Base-by-base conservation (phyloP, 2,888 invertebrate species). In the Mycalesis mineus region DNA sequence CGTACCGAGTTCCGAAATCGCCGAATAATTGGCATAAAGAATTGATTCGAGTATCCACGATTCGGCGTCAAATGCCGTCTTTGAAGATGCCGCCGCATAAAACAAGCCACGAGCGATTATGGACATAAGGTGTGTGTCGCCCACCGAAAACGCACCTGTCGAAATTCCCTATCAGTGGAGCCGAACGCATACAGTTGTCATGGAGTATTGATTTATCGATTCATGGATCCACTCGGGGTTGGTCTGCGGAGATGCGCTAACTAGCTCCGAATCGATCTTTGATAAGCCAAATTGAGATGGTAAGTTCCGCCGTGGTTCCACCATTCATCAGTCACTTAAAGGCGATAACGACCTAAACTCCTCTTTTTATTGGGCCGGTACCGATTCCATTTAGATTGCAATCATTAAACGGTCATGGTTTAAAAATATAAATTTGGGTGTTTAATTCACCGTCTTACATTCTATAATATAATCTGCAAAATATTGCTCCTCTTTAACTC, bases 261-360 rank as follows among this genome's bases (percentile, higher is more conserved):
- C 88, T 88, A 87, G 87, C 85, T 78, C 75, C 74, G 83, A 84
- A 82, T 76, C 75, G 84, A 84, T 86, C 76, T 66, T 53, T 69
- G 87, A 88, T 88, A 89, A 84, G 76, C 88, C 85, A 79, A 88
- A 88, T 87, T 87, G 86, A 88, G 88, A 84, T 78, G 82, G 80
- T 81, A 83, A 76, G 77, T 72, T 74, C 73, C 15, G 14, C 45
- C 15, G 31, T 15, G 45, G 31, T 31, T 47, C 45, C 33, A 33
- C 47, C 80, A 88, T 88, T 88, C 87, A 88, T 87, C 87, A 86
- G 88, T 89, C 88, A 86, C 79, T 89, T 88, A 88, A 72, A 69
- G 69, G 61, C 73, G 80, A 82, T 84, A 85, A 86, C 81, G 82
- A 82, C 77, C 74, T 73, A 64, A 51, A 8, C 14, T 41, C 74